These are phyloP conservation scores for Furnarius figulus DNA, from an alignment of 2,113 vertebrate species.

Conservation along the genomic window DNA sequence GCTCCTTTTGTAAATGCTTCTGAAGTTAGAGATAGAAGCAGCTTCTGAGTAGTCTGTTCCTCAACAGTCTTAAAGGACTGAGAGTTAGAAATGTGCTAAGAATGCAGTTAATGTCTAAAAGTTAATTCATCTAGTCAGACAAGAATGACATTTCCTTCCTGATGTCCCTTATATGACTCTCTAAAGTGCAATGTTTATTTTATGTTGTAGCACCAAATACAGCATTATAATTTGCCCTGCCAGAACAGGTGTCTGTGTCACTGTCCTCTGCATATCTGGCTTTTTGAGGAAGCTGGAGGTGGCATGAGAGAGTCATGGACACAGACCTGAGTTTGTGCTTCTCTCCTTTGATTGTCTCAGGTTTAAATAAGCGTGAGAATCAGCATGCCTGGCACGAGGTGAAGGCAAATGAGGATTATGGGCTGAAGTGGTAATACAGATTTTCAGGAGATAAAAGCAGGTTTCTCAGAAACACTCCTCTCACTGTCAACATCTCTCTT, in stretches of 20 bases:
- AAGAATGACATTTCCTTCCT: not conserved
- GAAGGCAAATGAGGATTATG: not conserved
- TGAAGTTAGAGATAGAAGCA: not conserved
- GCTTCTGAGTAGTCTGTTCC: not conserved
- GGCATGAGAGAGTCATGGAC: not conserved
- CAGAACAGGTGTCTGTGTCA: not conserved
- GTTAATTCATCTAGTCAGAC: not conserved
- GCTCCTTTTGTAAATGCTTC: not conserved
- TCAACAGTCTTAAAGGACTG: not conserved
- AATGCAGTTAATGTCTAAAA: not conserved
- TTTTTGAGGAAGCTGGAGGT: not conserved
- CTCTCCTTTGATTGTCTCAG: not conserved
- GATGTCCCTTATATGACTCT: not conserved
- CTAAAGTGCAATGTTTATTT: not conserved
- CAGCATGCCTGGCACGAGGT: not conserved
- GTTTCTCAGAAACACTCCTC: not conserved
- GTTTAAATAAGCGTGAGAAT: not conserved
- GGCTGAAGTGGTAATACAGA: not conserved
- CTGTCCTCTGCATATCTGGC: not conserved
- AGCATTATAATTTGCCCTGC: not conserved
- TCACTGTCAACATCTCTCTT: not conserved
- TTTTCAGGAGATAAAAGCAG: not conserved
- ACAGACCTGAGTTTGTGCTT: not conserved
- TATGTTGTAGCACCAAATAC: not conserved
- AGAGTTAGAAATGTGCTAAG: not conserved